Conservation (phyloP, 2,888 invertebrate genomes). For the Mylabris sibirica region DNA sequence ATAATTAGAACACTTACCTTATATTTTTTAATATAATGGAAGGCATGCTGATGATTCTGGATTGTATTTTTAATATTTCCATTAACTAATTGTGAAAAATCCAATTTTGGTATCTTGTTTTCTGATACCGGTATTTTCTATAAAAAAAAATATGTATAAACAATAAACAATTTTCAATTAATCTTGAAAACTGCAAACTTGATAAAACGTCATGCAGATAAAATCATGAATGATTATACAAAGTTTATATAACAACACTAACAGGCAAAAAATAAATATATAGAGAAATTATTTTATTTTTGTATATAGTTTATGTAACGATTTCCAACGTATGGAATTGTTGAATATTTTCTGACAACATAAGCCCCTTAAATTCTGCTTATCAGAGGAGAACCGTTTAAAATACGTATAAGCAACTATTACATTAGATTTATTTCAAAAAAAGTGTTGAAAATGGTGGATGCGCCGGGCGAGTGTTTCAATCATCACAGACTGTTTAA, state of each 20-base stretch:
- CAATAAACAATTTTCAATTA: slow-evolving; percentile 2
- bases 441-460: neutral
- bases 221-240: slow-evolving; percentile 15
- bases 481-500: neutral
- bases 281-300: slow-evolving; percentile 4
- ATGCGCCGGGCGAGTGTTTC: neutral
- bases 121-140: slow-evolving; percentile 58
- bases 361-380: no score
- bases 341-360: neutral
- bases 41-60: slow-evolving; percentile 15
- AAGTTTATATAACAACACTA: neutral
- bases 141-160: slow-evolving; percentile 33
- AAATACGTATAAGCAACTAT: neutral
- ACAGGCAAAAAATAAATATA: neutral
- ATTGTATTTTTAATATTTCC: slow-evolving; percentile 8
- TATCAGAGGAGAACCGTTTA: no score
- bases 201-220: neutral
- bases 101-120: slow-evolving; percentile 59
- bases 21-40: slow-evolving; percentile 51
- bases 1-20: slow-evolving; percentile 58
- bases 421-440: no score
- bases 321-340: neutral
- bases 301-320: neutral
- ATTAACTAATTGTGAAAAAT: slow-evolving; percentile 33
- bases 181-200: neutral